Conservation (phyloP, 2,888 invertebrate species). For the Lydus trimaculatus region DNA sequence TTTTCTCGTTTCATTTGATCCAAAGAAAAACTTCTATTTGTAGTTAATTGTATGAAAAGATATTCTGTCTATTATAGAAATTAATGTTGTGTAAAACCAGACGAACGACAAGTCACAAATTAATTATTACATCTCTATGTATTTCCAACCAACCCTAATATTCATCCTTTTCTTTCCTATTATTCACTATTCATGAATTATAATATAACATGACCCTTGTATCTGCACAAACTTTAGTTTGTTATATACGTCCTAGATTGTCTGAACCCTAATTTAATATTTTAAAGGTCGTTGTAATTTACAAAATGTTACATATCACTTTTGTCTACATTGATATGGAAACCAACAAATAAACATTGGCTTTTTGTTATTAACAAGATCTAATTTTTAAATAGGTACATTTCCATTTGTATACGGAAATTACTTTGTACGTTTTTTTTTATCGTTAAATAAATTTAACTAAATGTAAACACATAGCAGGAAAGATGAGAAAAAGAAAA, state of each 20-base stretch:
- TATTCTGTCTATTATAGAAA: too few relatives aligned
- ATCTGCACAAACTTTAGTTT: constrained; percentile 28
- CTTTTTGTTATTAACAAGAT: too few relatives aligned
- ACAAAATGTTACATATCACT: neutral
- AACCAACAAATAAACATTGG: constrained; percentile 2
- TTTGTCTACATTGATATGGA: constrained; percentile 8
- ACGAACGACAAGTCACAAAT: constrained; percentile 17
- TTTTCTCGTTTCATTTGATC: too few relatives aligned
- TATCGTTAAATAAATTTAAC: neutral
- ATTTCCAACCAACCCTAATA: neutral
- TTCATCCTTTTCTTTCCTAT: constrained; percentile 16
- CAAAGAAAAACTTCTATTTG: neutral
- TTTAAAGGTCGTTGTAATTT: neutral
- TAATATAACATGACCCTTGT: constrained; percentile 23
- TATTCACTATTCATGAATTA: constrained; percentile 31
- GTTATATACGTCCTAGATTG: neutral
- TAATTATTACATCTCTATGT: constrained; percentile 26
- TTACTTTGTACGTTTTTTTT: too few relatives aligned
- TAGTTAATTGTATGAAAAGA: too few relatives aligned
- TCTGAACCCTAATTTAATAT: neutral
- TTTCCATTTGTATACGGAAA: neutral
- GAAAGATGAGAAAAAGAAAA: neutral
- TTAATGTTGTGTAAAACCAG: constrained; percentile 12
- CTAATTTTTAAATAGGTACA: neutral
- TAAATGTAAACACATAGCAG: neutral